Base-by-base conservation (phyloP, 2,113 vertebrate genomes). In the Chaenogobius annularis region DNA sequence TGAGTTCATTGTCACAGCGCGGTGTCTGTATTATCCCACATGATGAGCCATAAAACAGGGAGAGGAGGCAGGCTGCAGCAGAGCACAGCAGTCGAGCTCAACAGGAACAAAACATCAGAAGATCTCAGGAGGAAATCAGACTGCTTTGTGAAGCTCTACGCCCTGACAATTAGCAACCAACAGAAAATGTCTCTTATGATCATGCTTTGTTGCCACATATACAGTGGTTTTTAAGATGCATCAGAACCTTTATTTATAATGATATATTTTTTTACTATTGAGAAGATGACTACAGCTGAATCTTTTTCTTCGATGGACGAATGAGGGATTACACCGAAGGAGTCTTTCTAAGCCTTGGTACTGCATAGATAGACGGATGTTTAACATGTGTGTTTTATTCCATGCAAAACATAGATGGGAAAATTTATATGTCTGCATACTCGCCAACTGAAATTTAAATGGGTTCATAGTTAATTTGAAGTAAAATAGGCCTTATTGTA, bases 1-100 rank as follows among this genome's bases (percentile, higher is more conserved):
- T 80, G 73, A 70, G 6, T 58, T 78, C 71, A 82, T 73, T 78
- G 73, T 77, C 69, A 73, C 81, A 76, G 77, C 58, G 54, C 50
- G 54, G 75, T 7, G 31, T 69, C 80, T 68, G 62, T 68, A 52
- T 65, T 87, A 87, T 81, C 86, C 81, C 79, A 79, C 64, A 66
- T 54, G 78, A 86, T 87, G 79, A 86, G 81, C 68, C 80, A 83
- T 90, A 83, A 86, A 58, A 84, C 77, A 85, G 78, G 77, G 82
- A 83, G 69, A 79, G 69, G 80, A 64, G 61, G 70, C 63, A 79
- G 72, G 77, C 77, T 46, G 78, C 78, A 70, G 83, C 76, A 82
- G 82, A 81, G 86, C 75, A 81, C 80, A 74, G 83, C 81, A 66
- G 85, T 86, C 71, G 79, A 69, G 35, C 74, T 78, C 85, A 83